Conservation (phyloP, 2,113 vertebrate genomes). For the Cynopterus brachyotis region DNA sequence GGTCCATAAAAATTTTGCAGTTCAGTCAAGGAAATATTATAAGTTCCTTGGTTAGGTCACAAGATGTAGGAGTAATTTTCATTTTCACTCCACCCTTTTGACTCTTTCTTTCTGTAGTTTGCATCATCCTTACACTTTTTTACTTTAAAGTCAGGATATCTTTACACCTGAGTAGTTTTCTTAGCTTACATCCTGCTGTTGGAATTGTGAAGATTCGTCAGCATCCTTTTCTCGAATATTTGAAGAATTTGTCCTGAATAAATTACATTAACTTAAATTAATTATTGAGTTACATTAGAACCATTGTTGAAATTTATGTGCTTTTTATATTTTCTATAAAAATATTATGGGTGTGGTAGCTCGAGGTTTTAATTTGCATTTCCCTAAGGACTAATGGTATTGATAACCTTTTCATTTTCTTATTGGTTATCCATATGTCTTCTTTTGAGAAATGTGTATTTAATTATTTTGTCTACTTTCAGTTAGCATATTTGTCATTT, state of each 20-base stretch:
- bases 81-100: not conserved
- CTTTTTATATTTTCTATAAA: not conserved
- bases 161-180: not conserved
- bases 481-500: not conserved
- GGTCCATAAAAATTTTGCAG: not conserved
- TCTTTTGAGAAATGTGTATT: not conserved
- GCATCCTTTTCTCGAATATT: not conserved
- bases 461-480: not conserved
- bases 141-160: not conserved
- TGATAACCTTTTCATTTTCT: too few relatives aligned
- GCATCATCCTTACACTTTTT: not conserved
- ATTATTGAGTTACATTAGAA: not conserved
- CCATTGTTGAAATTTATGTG: not conserved
- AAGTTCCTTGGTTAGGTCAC: not conserved
- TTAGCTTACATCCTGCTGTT: not conserved
- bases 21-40: not conserved
- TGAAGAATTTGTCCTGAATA: not conserved
- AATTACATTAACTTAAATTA: not conserved
- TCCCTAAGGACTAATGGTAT: too few relatives aligned
- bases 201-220: not conserved
- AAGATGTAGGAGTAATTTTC: not conserved
- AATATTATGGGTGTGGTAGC: not conserved
- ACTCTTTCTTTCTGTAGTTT: not conserved
- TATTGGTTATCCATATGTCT: not conserved
- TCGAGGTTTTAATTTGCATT: not conserved